Conservation (phyloP, 2,888 invertebrate species). For the Spisula subtruncata region DNA sequence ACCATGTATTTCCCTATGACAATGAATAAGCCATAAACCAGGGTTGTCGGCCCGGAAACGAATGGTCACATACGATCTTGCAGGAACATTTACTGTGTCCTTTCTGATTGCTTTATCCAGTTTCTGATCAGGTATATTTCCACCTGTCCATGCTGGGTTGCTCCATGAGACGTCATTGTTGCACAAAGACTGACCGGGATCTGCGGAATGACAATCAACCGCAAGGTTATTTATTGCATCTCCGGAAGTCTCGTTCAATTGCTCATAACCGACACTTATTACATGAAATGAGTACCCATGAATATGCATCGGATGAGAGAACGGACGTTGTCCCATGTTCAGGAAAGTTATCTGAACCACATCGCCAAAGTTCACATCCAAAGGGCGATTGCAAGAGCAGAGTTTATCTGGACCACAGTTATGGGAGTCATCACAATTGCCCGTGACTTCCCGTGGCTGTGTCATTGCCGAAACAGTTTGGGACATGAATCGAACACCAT, state of each 20-base stretch:
- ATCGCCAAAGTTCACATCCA: conserved; percentile 69
- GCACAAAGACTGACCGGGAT: conserved; percentile 44
- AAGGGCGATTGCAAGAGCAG: conserved; percentile 73
- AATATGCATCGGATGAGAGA: conserved; percentile 80
- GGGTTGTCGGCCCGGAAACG: conserved; percentile 83
- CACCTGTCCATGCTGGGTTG: conserved; percentile 72
- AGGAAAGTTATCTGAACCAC: conserved; percentile 77
- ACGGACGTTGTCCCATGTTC: conserved; percentile 70
- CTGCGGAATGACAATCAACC: conserved; percentile 63
- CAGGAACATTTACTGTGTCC: conserved; percentile 82
- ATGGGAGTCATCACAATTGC: conserved; percentile 58
- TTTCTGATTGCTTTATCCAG: conserved; percentile 75
- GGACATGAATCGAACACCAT: conserved; percentile 63
- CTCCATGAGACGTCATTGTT: conserved; percentile 74
- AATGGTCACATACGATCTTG: conserved; percentile 81
- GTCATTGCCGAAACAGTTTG: conserved; percentile 72
- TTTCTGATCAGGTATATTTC: conserved; percentile 73
- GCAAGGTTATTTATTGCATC: conserved; percentile 69
- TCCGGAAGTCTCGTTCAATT: conserved; percentile 54
- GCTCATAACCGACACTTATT: conserved; percentile 77
- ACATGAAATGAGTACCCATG: conserved; percentile 84
- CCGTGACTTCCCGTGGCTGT: conserved; percentile 69
- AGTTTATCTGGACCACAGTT: conserved; percentile 64
- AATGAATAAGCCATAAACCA: conserved; percentile 82
- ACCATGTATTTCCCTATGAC: conserved; percentile 80